Conservation (phyloP, 2,113 vertebrate species). For the Pseudorectes ferrugineus region DNA sequence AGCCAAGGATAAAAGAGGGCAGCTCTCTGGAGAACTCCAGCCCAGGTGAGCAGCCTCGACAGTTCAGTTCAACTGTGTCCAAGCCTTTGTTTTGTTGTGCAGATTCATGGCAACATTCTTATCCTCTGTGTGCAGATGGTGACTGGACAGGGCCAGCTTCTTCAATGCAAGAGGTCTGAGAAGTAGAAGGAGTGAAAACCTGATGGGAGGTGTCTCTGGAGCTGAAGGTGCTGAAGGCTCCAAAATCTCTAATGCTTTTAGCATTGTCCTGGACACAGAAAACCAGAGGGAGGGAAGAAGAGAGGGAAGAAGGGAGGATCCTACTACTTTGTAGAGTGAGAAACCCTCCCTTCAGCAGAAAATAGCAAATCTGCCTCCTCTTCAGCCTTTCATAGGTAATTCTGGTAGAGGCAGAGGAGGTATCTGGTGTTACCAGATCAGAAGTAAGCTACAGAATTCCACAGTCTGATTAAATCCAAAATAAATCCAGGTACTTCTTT, state of each 20-base stretch:
- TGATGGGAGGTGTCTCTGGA: not conserved
- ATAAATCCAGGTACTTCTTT: not conserved
- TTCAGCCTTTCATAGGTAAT: not conserved
- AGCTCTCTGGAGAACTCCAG: not conserved
- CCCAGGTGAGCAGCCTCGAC: fast-evolving
- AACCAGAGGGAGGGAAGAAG: not conserved
- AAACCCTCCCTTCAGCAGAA: not conserved
- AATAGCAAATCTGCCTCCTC: not conserved
- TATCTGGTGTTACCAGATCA: not conserved
- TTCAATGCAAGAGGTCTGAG: not conserved
- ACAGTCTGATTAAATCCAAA: not conserved
- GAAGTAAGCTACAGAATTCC: not conserved
- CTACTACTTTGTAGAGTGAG: not conserved
- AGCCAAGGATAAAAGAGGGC: not conserved
- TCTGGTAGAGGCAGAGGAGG: not conserved
- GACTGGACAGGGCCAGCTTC: not conserved
- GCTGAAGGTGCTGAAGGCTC: not conserved
- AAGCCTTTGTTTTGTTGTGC: not conserved
- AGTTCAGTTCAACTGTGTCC: not conserved
- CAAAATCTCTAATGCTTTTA: not conserved
- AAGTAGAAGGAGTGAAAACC: not conserved
- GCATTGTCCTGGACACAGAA: not conserved
- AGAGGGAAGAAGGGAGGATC: not conserved
- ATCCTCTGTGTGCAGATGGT: not conserved
- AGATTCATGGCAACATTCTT: not conserved